Conservation (phyloP, 2,113 vertebrate species). For the Ceratotherium simum region DNA sequence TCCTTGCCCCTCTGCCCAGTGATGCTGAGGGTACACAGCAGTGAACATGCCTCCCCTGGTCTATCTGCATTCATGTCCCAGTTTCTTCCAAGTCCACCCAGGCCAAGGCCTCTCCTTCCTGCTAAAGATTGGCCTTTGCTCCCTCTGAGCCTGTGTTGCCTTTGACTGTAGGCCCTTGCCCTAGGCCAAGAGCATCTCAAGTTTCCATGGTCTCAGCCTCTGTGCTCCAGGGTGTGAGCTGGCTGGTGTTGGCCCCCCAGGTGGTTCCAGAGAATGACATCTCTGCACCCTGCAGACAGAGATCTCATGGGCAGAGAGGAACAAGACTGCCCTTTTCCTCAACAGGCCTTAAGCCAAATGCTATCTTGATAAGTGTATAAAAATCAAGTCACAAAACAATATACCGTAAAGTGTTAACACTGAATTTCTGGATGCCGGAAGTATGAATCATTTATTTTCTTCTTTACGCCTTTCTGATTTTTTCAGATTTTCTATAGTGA, state of each 20-base stretch:
- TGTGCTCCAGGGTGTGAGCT: not conserved
- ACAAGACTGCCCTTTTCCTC: not conserved
- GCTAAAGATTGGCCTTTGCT: not conserved
- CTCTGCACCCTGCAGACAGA: not conserved
- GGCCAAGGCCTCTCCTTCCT: not conserved
- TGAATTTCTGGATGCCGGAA: not conserved
- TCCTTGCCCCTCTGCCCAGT: too few species aligned
- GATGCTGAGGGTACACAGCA: not conserved
- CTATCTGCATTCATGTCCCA: not conserved
- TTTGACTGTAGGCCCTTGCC: not conserved
- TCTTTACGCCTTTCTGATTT: constrained; percentile 42
- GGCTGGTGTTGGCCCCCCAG: not conserved
- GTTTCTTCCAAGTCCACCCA: not conserved
- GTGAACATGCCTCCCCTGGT: not conserved
- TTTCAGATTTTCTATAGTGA: constrained; percentile 57
- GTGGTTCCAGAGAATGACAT: not conserved
- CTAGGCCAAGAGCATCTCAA: not conserved
- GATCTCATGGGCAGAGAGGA: not conserved
- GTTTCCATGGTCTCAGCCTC: not conserved
- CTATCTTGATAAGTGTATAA: not conserved
- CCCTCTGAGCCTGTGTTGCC: not conserved
- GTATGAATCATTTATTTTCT: constrained; percentile 39
- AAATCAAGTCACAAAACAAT: constrained; percentile 35
- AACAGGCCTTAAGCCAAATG: not conserved
- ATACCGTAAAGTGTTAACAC: not conserved